These are phyloP conservation scores for Leucania comma DNA, from an alignment of 2,888 invertebrate genomes.

Conservation along the genomic window DNA sequence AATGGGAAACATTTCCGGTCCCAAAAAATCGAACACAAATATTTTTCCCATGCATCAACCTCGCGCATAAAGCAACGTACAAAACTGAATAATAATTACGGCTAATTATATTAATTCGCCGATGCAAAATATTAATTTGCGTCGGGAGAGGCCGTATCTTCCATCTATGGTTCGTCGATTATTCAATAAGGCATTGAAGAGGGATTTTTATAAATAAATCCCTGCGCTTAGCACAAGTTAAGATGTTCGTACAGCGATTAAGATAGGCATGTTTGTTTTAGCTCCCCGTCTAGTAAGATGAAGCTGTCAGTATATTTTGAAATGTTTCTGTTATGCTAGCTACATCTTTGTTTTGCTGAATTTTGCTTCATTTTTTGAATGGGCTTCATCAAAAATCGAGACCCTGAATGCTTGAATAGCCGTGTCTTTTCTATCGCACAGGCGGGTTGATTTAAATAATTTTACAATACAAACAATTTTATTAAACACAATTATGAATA, in stretches of 20 bases:
- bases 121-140: constrained; percentile 84
- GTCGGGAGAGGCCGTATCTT: constrained; percentile 71
- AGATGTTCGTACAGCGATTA: constrained; percentile 69
- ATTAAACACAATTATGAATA: neutral
- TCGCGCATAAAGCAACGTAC: constrained; percentile 58
- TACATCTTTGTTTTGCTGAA: neutral
- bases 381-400: neutral
- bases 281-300: constrained; percentile 24
- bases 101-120: constrained; percentile 84
- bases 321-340: neutral
- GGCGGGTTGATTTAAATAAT: neutral
- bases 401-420: neutral
- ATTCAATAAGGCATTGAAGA: constrained; percentile 85
- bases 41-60: constrained; percentile 62
- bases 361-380: neutral
- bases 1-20: constrained; percentile 21
- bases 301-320: constrained; percentile 20
- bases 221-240: constrained; percentile 66
- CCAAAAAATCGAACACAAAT: constrained; percentile 28
- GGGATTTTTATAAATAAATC: constrained; percentile 74
- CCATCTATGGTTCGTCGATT: constrained; percentile 77
- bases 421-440: no score
- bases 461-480: neutral
- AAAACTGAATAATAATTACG: constrained; percentile 72
- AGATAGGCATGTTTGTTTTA: constrained; percentile 78